Evolutionary conservation across 2,888 invertebrate species (phyloP), one percentile per base, ranked within the genome.

Genomic region (Xestia ashworthii): DNA sequence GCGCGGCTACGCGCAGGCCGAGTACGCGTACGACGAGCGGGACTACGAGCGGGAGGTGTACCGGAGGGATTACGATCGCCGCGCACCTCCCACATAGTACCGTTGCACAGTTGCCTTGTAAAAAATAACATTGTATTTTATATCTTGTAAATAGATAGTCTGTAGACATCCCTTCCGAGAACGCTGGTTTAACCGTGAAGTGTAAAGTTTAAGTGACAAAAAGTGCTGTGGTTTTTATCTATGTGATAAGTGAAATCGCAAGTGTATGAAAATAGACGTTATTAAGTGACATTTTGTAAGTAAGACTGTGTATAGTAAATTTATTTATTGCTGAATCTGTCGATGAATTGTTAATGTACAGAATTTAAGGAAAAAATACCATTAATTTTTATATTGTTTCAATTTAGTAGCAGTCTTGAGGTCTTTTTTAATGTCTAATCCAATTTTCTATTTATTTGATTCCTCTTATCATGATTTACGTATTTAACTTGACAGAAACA

Each of bases 31-130:
- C 89, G 96, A 96, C 50, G 97, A 97, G 76, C 96, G 97, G 87
- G 97, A 96, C 75, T 96, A 96, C 80, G 97, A 97, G 84, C 95
- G 96, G 65, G 97, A 97, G 83, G 97, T 97, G 87, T 95, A 98
- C 93, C 89, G 97, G 78, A 94, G 98, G 81, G 98, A 98, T 89
- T 98, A 97, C 88, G 98, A 98, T 89, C 95, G 98, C 81, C 97
- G 98, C 85, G 97, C 97, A 80, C 97, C 97, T 58, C 97, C 97
- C 38, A 97, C 97, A 75, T 96, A 95, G 93, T 82, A 60, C 72
- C 58, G 66, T 65, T 66, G 50, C 86, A 66, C 82, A 78, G 76
- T 70, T 74, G 79, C 70, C 80, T 89, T 96, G 96, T 96, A 96
- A 92, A 96, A 96, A 92, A 96, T 95, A 95, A 89, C 89, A 84